Base-by-base conservation (phyloP, 2,888 invertebrate genomes). In the Orchestes rusci region DNA sequence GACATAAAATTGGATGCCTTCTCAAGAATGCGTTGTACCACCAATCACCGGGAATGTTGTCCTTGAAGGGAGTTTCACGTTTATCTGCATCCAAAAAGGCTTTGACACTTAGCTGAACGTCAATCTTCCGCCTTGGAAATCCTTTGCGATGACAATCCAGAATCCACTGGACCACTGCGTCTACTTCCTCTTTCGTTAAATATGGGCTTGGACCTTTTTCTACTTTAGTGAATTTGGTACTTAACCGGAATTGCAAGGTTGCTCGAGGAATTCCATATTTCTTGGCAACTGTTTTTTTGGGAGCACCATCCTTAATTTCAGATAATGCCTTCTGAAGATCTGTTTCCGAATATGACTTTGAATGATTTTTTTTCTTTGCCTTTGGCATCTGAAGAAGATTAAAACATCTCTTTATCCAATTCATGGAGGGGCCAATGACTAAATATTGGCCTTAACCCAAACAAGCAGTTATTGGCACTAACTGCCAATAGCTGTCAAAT, bases 41-140 rank as follows among this genome's bases (percentile, higher is more conserved):
- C 12, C 13, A 13, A 8, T 29, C 29, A 3, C 53, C 18, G n/a
- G n/a, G n/a, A n/a, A n/a, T n/a, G n/a, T n/a, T n/a, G n/a, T n/a
- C n/a, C n/a, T n/a, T n/a, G n/a, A n/a, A n/a, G n/a, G 15, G 28
- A 13, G 23, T 23, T 16, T 37, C 27, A 10, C 37, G 8, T 7
- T 13, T 23, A 65, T 37, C 45, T 38, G 51, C 43, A 20, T 52
- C 54, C 27, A 55, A 43, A 48, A 56, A 53, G 3, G 42, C 16
- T 45, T 53, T 54, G 2, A 53, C 51, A 3, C 40, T 42, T n/a
- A 40, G 8, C 40, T 53, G 42, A 8, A 55, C 40, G 47, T 54
- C 62, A 54, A 55, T 56, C 56, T 39, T 54, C 42, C 48, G 45
- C 39, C 51, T 52, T 19, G 46, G 46, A 39, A 51, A 51, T 3